Evolutionary conservation across 2,113 vertebrate genomes (phyloP).

Genomic region (Theristicus caerulescens): DNA sequence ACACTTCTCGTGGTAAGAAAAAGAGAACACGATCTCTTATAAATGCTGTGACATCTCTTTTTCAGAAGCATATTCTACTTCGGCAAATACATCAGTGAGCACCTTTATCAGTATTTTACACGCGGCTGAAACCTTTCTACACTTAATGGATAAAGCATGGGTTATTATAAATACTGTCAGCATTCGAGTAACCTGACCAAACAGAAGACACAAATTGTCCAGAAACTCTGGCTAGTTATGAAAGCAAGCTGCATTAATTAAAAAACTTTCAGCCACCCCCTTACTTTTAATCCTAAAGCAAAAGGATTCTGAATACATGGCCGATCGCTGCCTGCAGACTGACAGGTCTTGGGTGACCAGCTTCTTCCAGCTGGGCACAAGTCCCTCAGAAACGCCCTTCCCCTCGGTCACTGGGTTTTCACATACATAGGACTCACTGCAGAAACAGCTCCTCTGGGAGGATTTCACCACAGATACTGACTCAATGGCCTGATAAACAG

Average conservation of each 20-base stretch:
- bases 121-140: background rate
- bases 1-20: background rate
- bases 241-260: constrained; percentile 4
- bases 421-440: background rate
- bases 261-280: background rate
- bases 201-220: background rate
- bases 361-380: background rate
- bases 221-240: constrained; percentile 6
- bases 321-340: background rate
- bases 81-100: background rate
- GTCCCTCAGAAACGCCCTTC: background rate
- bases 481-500: background rate
- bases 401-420: background rate
- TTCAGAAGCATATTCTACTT: background rate
- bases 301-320: background rate
- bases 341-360: background rate
- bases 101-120: background rate
- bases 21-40: background rate
- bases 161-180: background rate
- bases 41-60: background rate
- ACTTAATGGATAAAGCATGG: background rate
- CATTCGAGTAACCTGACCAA: constrained; percentile 26
- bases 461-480: background rate
- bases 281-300: constrained; percentile 19
- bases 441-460: background rate